Base-by-base conservation (phyloP, 2,888 invertebrate species). In the Exocentrus adspersus region DNA sequence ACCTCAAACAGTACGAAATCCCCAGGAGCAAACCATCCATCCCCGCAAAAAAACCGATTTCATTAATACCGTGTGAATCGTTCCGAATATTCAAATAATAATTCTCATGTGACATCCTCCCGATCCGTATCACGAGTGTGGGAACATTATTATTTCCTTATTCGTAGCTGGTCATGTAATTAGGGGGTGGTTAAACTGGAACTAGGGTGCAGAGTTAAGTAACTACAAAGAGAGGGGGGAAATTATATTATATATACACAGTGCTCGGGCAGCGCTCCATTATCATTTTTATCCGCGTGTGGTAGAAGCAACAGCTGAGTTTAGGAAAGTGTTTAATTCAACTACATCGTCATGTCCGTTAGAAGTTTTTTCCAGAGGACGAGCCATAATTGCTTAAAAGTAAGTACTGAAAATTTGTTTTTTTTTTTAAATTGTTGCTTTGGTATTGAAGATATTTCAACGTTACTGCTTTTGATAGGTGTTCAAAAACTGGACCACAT, bases 371-470 rank as follows among this genome's bases (percentile, higher is more conserved):
- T 77, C 51, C 61, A 59, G n/a, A 72, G 71, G 66, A 74, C 76
- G 12, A 75, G 76, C 41, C 73, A 78, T 64, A 77, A 74, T 54
- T 79, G 77, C 48, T 67, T 79, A 28, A 78, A 78, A 75, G 79
- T 79, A 65, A 69, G 72, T 70, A 43, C 12, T n/a, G n/a, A n/a
- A n/a, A n/a, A n/a, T n/a, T n/a, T n/a, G n/a, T n/a, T n/a, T n/a
- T n/a, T n/a, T n/a, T n/a, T n/a, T n/a, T n/a, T n/a, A n/a, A n/a
- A n/a, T n/a, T n/a, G n/a, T n/a, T n/a, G n/a, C n/a, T n/a, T n/a
- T n/a, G n/a, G n/a, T n/a, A n/a, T n/a, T n/a, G n/a, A n/a, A n/a
- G n/a, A n/a, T 41, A 56, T 28, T 50, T 6, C 20, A 5, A 21
- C 30, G 41, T 51, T 19, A 61, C 67, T 62, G 52, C 68, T 62